Evolutionary conservation across 2,113 vertebrate species (phyloP), one percentile per base, ranked within the genome.

Genomic region (Myiopsitta monachus): DNA sequence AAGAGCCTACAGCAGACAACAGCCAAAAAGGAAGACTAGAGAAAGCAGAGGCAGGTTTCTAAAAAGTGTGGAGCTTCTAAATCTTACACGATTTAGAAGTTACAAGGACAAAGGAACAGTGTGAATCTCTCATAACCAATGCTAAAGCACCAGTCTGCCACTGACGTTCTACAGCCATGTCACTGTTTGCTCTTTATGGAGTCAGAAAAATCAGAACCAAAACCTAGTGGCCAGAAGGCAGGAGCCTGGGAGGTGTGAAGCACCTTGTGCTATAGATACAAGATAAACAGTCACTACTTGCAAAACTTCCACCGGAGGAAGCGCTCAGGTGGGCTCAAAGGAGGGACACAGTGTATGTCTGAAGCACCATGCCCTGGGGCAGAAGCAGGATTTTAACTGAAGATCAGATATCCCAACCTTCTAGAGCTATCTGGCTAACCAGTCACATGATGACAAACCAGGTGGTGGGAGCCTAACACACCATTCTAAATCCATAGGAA

Each of bases 71-170:
- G 55, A 19, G 21, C 22, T 33, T 57, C 55, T 57, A 57, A 33
- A 33, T 8, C 30, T 24, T 52, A 12, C 1, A 13, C 0, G 0
- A 55, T 24, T 47, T 31, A 22, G n/a, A 73, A 77, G 75, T 18
- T 72, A 23, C 21, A 72, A 46, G 28, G 75, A 54, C 46, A 87
- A 67, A 78, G 27, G 18, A 74, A 33, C 27, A 78, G 10, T 3
- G 7, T 33, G 11, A 66, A 70, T 61, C 18, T 74, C 61, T 55
- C 31, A 41, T 3, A 87, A 55, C 1, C 18, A 82, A 47, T 1
- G 6, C 36, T 62, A 6, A 87, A 44, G 38, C 39, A 57, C 51
- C 55, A 63, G 61, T 57, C 55, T 54, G 14, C 31, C 47, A 63
- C 52, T 79, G 18, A 22, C 3, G 8, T 66, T 74, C 83, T 57